Conservation (phyloP, 2,113 vertebrate species). For the Xenotilapia longispinis region DNA sequence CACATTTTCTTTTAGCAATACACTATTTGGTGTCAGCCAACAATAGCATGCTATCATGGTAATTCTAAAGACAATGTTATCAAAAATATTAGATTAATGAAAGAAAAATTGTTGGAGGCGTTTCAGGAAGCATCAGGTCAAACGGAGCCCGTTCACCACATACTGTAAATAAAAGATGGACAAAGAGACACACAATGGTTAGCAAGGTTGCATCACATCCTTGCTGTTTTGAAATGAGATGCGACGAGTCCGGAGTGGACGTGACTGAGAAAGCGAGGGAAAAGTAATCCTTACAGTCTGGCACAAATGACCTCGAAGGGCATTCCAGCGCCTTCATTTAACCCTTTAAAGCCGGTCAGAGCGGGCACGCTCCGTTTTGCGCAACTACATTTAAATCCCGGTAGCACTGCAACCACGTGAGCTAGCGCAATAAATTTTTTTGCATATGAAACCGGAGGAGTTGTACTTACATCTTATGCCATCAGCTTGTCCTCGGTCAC, state of each 20-base stretch:
- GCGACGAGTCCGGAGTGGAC: accelerated
- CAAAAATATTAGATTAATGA: background rate
- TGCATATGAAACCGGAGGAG: accelerated
- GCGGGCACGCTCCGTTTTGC: accelerated
- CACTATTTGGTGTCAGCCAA: background rate
- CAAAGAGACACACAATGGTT: background rate
- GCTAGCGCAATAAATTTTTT: background rate
- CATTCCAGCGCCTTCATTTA: background rate
- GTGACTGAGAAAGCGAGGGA: background rate
- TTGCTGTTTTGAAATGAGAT: background rate
- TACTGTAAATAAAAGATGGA: background rate
- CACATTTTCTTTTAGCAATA: background rate
- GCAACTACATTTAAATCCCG: accelerated
- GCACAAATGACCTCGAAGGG: accelerated
- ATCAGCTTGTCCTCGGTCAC: accelerated
- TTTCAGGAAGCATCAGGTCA: background rate
- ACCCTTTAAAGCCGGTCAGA: accelerated
- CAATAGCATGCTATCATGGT: accelerated
- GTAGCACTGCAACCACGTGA: accelerated
- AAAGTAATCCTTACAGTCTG: background rate
- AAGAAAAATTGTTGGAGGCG: background rate
- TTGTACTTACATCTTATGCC: background rate
- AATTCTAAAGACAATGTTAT: background rate
- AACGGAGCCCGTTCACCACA: accelerated
- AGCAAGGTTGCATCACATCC: background rate